A percentile compares a stretch with the other conserved stretches of the same genome.
Evolutionary conservation across 2,888 invertebrate genomes (phyloP).

Genomic region (Cartodere bifasciata): DNA sequence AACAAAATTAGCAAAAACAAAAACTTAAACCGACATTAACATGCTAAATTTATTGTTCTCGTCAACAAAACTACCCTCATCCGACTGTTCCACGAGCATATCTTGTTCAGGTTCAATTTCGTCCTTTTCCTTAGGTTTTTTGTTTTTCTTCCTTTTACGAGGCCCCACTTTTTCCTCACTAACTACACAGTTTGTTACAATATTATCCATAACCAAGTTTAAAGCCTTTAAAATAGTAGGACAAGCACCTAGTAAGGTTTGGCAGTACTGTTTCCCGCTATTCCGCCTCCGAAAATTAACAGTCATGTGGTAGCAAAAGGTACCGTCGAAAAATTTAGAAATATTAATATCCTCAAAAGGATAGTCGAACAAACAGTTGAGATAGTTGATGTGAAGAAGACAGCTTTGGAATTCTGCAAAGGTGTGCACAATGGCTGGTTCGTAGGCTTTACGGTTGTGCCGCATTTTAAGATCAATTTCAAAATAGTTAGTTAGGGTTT

Average conservation of each 20-base stretch:
- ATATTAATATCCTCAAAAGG: conserved; percentile 45
- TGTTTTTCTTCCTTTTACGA: too few relatives aligned
- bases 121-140: too few relatives aligned
- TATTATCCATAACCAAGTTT: conserved; percentile 1
- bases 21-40: too few relatives aligned
- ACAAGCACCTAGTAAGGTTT: conserved; percentile 17
- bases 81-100: too few relatives aligned
- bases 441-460: conserved; percentile 42
- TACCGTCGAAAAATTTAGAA: conserved; percentile 58
- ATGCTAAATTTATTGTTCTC: too few relatives aligned
- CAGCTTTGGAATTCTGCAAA: conserved; percentile 57
- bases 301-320: conserved; percentile 62
- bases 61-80: too few relatives aligned
- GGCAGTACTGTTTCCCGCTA: conserved; percentile 19
- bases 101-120: too few relatives aligned
- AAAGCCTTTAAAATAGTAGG: conserved; percentile 8
- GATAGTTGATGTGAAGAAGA: conserved; percentile 41
- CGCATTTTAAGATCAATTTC: conserved; percentile 42
- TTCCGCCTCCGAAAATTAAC: conserved; percentile 40
- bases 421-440: conserved; percentile 43
- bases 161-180: conserved; percentile 1
- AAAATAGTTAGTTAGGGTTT: conserved; percentile 45
- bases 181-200: conserved; percentile 5
- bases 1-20: too few relatives aligned
- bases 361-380: conserved; percentile 51